Conservation (phyloP, 2,888 invertebrate species). For the Notodonta dromedarius region DNA sequence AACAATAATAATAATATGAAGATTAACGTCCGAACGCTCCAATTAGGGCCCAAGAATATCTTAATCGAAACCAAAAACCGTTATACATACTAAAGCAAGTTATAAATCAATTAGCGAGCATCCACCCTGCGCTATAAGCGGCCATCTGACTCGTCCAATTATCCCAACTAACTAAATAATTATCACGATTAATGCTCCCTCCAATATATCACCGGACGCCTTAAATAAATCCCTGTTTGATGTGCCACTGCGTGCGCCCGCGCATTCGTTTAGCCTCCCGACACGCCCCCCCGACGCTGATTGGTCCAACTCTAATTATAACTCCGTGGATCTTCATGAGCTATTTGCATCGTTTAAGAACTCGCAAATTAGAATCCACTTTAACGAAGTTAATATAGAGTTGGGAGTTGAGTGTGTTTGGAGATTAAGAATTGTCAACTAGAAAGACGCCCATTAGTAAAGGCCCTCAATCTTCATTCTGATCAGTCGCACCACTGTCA, state of each 20-base stretch:
- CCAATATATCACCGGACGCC: constrained; percentile 69
- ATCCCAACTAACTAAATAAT: constrained; percentile 80
- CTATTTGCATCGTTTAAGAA: constrained; percentile 80
- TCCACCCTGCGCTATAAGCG: constrained; percentile 34
- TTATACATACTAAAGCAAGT: constrained; percentile 20
- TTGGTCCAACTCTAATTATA: constrained; percentile 81
- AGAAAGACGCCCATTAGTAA: constrained; percentile 80
- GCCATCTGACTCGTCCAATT: constrained; percentile 74
- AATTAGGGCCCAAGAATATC: constrained; percentile 7
- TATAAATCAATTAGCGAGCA: constrained; percentile 48
- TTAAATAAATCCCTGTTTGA: constrained; percentile 77
- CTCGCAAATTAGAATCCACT: constrained; percentile 36
- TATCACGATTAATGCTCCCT: constrained; percentile 79
- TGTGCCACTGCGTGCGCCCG: constrained; percentile 58
- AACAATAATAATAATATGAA: constrained; percentile 1
- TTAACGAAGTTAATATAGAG: constrained; percentile 19
- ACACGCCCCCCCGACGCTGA: constrained; percentile 67
- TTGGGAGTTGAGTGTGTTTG: constrained; percentile 16
- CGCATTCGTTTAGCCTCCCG: constrained; percentile 47
- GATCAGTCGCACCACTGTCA: constrained; percentile 51
- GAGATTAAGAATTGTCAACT: constrained; percentile 72
- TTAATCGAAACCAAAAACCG: constrained; percentile 33
- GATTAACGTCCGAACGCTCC: constrained; percentile 1
- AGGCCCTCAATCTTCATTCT: constrained; percentile 78
- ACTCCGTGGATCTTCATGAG: constrained; percentile 62